phyloP scores from a whole-genome alignment of 2,797 vertebrate genomes.

The Chelon auratus region DNA sequence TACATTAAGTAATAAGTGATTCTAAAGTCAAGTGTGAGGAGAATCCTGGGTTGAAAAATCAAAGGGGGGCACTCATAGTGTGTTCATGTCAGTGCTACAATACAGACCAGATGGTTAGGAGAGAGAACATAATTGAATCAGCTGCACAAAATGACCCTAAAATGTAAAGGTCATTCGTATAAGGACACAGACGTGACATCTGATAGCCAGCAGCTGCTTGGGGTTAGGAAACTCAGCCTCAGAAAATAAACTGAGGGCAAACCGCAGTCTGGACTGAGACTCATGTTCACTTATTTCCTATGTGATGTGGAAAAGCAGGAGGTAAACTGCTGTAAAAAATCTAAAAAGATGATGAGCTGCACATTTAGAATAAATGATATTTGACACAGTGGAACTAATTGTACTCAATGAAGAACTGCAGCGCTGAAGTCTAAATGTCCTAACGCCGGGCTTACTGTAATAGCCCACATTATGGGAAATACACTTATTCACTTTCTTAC shows the following conservation, averaged over 20 bases:
- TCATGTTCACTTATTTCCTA: conserved; percentile 6
- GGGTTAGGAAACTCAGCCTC: conserved; percentile 37
- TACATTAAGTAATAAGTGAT: background rate
- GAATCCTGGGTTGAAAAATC: background rate
- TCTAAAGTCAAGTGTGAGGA: too few relatives aligned
- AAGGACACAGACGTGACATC: conserved; percentile 58
- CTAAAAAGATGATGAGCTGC: background rate
- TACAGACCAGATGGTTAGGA: conserved; percentile 56
- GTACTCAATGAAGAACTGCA: background rate
- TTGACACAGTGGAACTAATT: background rate
- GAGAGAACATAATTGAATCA: conserved; percentile 58
- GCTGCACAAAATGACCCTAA: conserved; percentile 52
- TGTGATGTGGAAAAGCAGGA: background rate
- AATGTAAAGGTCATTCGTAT: conserved; percentile 41
- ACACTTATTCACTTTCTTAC: background rate
- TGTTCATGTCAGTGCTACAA: background rate
- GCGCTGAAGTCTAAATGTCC: background rate
- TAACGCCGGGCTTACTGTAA: background rate
- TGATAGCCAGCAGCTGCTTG: conserved; percentile 62
- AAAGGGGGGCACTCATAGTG: conserved; percentile 2
- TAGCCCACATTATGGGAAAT: background rate
- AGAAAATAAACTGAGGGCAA: conserved; percentile 48
- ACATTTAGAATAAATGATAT: background rate
- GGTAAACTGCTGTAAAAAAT: background rate
- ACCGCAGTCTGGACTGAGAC: conserved; percentile 24